Evolutionary conservation across 2,888 invertebrate genomes (phyloP).

Genomic region (Fragum sueziense): DNA sequence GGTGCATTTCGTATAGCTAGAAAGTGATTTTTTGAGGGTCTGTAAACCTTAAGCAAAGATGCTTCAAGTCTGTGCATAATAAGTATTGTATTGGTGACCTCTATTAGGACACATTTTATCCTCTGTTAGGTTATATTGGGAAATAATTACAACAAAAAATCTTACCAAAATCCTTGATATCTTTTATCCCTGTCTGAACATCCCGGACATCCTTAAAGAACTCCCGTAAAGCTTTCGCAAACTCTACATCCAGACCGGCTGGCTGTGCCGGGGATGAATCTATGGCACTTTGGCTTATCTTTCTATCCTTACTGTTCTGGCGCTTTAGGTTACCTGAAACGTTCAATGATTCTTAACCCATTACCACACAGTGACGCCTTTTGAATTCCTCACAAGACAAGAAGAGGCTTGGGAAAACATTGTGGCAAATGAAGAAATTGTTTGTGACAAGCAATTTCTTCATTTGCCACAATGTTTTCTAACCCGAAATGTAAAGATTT

Average conservation of each 20-base stretch:
- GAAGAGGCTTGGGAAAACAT: neutral
- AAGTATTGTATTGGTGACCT: no score
- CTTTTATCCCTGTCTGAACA: conserved; percentile 63
- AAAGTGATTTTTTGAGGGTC: no score
- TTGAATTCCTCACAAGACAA: neutral
- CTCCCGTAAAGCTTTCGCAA: conserved; percentile 68
- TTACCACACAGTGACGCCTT: neutral
- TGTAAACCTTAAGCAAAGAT: no score
- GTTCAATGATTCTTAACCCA: neutral
- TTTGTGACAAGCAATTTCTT: neutral
- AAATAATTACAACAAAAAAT: no score
- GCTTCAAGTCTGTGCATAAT: no score
- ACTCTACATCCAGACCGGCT: conserved; percentile 67
- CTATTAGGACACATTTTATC: no score
- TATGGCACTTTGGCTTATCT: conserved; percentile 8
- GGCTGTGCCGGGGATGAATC: neutral
- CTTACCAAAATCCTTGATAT: conserved; percentile 59
- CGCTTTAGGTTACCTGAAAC: conserved; percentile 5
- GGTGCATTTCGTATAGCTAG: no score
- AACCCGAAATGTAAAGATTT: no score
- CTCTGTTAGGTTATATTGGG: no score
- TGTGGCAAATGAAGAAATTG: conserved; percentile 10
- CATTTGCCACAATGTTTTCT: conserved; percentile 9
- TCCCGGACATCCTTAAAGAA: conserved; percentile 72
- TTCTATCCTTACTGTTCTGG: conserved; percentile 10